These are phyloP conservation scores for Chaetodon trifasciatus DNA, from an alignment of 2,797 vertebrate species.

Conservation along the genomic window DNA sequence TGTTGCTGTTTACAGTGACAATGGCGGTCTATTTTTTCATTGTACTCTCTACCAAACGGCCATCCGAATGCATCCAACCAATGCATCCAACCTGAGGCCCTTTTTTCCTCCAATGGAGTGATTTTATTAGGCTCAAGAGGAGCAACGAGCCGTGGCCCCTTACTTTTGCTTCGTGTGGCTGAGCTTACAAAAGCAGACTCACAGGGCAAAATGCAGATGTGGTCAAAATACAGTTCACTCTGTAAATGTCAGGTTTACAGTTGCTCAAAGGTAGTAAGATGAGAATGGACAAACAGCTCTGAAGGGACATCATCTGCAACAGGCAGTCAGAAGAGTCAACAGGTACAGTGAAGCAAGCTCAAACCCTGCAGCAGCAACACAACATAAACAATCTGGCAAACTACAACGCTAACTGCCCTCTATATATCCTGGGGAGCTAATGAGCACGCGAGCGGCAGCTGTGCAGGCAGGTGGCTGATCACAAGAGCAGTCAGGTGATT, in stretches of 20 bases:
- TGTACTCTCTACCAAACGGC: neutral
- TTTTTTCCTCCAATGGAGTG: neutral
- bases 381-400: conserved; percentile 44
- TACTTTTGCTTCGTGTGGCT: neutral
- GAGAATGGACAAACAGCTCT: neutral
- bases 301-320: conserved; percentile 9
- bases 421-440: conserved; percentile 55
- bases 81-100: neutral
- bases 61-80: neutral
- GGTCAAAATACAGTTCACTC: neutral
- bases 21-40: neutral
- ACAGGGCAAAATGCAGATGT: neutral
- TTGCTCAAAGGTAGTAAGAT: neutral
- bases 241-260: neutral
- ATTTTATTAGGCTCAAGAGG: conserved; percentile 11
- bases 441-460: conserved; percentile 68
- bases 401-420: conserved; percentile 38
- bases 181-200: neutral
- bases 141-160: neutral
- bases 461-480: conserved; percentile 74
- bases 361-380: conserved; percentile 4
- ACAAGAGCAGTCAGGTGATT: conserved; percentile 65
- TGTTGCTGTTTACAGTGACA: neutral
- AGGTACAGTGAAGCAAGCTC: conserved; percentile 8
- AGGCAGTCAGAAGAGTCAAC: conserved; percentile 37